A percentile compares a stretch with the other conserved stretches of the same genome.
phyloP scores from a whole-genome alignment of 2,113 vertebrate species.

The Setophaga coronata region DNA sequence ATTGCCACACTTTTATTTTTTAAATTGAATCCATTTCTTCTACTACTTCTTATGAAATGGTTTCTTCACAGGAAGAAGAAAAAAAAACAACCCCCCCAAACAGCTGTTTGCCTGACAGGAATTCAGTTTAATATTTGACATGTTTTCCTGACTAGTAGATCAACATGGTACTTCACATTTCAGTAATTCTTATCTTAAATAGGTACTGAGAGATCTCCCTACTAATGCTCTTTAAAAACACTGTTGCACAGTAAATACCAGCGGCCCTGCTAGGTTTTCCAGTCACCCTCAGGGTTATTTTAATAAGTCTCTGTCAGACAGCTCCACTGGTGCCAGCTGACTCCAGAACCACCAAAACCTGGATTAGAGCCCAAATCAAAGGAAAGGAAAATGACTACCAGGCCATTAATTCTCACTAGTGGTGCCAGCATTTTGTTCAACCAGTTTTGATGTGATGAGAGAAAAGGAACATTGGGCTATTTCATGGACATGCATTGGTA shows the following conservation, averaged over 20 bases:
- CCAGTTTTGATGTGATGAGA: background rate
- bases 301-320: background rate
- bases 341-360: background rate
- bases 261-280: background rate
- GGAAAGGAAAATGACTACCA: background rate
- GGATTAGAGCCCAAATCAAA: background rate
- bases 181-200: background rate
- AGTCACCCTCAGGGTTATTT: background rate
- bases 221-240: background rate
- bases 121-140: background rate
- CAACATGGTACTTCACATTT: background rate
- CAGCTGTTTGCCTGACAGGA: background rate
- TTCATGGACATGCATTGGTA: background rate
- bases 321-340: background rate
- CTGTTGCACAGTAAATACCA: background rate
- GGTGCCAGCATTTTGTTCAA: background rate
- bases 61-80: background rate
- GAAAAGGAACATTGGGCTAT: background rate
- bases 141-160: background rate
- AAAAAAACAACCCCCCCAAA: fast-evolving
- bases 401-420: background rate
- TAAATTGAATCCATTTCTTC: background rate
- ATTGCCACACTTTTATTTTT: background rate
- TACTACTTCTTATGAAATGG: background rate
- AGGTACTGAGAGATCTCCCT: background rate